Evolutionary conservation across 2,888 invertebrate genomes (phyloP).

Genomic region (Reticulitermes lucifugus): DNA sequence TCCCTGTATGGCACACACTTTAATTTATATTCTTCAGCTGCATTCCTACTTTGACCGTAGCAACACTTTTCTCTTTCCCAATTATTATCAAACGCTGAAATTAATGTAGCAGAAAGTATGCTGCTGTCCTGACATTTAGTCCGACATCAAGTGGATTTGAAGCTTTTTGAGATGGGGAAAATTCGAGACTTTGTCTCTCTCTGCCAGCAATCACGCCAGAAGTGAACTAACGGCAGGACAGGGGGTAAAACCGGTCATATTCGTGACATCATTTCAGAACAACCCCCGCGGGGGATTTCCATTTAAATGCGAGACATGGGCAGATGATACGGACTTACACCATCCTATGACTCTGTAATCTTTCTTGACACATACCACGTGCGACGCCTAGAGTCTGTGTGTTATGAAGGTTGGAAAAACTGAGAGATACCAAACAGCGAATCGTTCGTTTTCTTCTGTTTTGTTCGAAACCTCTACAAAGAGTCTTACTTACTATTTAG

Average conservation of each 20-base stretch:
- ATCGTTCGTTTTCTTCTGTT: neutral
- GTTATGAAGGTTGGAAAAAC: neutral
- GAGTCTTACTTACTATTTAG: neutral
- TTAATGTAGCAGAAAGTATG: neutral
- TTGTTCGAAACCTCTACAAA: neutral
- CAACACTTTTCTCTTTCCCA: too few species aligned
- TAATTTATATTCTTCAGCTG: too few species aligned
- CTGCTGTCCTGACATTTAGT: neutral
- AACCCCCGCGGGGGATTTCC: conserved; percentile 7
- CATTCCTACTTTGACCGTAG: too few species aligned
- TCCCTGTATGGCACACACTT: too few species aligned
- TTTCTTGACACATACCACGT: conserved; percentile 19
- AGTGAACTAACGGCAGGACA: neutral
- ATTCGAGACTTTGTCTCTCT: neutral
- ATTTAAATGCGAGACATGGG: conserved; percentile 36
- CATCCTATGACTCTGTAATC: conserved; percentile 10
- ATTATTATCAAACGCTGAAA: neutral
- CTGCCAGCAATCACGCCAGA: neutral
- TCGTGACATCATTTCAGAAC: conserved; percentile 30
- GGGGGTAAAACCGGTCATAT: neutral
- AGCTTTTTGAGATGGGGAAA: neutral
- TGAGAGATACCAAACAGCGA: neutral
- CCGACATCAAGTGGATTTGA: neutral
- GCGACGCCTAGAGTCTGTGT: neutral
- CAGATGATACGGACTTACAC: conserved; percentile 24